A percentile compares a stretch with the other conserved stretches of the same genome.
These are phyloP conservation scores for Chymomyza amoena DNA, from an alignment of 2,888 invertebrate genomes.

Conservation along the genomic window DNA sequence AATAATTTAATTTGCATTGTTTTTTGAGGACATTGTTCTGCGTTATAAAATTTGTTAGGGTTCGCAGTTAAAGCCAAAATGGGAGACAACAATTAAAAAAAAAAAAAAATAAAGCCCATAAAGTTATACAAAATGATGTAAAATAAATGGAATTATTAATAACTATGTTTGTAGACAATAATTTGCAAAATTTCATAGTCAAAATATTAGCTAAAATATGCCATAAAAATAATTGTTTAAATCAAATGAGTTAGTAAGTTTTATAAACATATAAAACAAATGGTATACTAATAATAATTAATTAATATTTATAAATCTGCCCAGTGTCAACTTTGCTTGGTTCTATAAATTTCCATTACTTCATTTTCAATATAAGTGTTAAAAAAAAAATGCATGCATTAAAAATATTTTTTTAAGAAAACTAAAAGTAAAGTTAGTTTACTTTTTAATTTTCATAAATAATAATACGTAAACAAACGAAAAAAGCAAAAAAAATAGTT, in stretches of 20 bases:
- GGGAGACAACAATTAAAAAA: neutral
- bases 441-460: neutral
- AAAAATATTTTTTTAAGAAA: neutral
- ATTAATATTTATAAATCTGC: conserved; percentile 6
- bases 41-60: conserved; percentile 3
- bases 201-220: conserved; percentile 47
- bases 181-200: conserved; percentile 49
- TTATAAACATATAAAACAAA: neutral
- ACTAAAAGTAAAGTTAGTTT: conserved; percentile 12
- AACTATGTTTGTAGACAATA: conserved; percentile 71
- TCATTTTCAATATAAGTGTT: neutral
- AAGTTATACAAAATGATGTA: conserved; percentile 4
- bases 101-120: too few relatives aligned
- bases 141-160: conserved; percentile 31
- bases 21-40: neutral
- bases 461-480: too few relatives aligned
- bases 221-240: neutral
- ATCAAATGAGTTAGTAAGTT: conserved; percentile 9
- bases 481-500: neutral
- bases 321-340: neutral
- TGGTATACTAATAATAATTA: conserved; percentile 4
- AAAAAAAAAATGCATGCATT: neutral
- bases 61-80: conserved; percentile 14
- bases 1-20: neutral
- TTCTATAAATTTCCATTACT: conserved; percentile 17